Percentiles rank a stretch among this genome's conserved stretches.
phyloP scores from a whole-genome alignment of 2,113 vertebrate genomes.

The Gnathonemus echidnorhynchus region DNA sequence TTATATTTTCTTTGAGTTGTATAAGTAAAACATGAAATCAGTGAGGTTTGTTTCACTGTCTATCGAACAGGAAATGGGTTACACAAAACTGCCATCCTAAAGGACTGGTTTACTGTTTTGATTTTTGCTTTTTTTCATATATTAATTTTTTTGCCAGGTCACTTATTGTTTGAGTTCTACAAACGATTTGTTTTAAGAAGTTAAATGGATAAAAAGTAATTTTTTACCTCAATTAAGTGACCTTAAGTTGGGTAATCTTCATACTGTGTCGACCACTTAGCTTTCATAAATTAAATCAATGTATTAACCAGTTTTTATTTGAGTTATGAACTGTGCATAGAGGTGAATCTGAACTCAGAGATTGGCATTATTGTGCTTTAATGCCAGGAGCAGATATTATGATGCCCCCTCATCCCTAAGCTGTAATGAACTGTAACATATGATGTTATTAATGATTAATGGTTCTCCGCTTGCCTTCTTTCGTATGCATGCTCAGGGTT shows the following conservation, averaged over 20 bases:
- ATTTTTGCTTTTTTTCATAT: constrained; percentile 51
- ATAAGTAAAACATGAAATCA: background rate
- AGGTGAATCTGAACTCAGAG: background rate
- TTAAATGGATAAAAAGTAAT: constrained; percentile 41
- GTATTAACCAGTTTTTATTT: background rate
- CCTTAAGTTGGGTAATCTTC: constrained; percentile 89
- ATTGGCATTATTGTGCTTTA: background rate
- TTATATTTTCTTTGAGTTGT: background rate
- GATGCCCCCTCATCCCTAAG: background rate
- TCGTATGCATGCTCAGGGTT: background rate
- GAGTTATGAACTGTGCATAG: background rate
- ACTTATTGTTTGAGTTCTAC: constrained; percentile 81
- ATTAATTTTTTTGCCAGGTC: constrained; percentile 73
- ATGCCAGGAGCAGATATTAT: background rate
- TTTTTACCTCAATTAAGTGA: constrained; percentile 79
- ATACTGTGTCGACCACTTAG: constrained; percentile 85
- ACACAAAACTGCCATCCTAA: constrained; percentile 66
- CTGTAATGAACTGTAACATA: background rate
- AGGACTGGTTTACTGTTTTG: constrained; percentile 81
- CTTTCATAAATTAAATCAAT: background rate
- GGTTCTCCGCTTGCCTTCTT: background rate
- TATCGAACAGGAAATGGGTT: constrained; percentile 17
- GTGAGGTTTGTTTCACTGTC: background rate
- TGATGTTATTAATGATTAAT: constrained; percentile 3
- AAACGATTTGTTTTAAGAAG: constrained; percentile 42